Evolutionary conservation across 2,113 vertebrate genomes (phyloP).

Genomic region (Antechinus stuartii): DNA sequence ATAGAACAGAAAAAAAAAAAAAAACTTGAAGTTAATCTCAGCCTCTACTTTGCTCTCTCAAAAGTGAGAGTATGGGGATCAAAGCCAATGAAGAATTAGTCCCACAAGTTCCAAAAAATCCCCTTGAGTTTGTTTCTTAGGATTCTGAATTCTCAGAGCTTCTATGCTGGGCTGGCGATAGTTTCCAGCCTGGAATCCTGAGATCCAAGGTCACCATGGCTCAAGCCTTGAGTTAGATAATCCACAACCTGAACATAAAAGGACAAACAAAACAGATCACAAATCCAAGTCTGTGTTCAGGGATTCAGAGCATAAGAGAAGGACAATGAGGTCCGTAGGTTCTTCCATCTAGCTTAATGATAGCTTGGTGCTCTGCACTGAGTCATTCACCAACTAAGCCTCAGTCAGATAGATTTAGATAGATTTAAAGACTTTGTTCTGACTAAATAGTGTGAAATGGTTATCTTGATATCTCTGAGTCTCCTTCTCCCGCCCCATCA

Average conservation of each 20-base stretch:
- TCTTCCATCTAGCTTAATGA: neutral
- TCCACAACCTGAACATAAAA: neutral
- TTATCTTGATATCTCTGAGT: too few species aligned
- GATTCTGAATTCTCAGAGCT: neutral
- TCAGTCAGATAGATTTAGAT: neutral
- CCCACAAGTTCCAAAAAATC: neutral
- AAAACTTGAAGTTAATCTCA: neutral
- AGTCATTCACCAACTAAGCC: neutral
- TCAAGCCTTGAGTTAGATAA: neutral
- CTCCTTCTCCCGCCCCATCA: too few species aligned
- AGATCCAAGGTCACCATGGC: neutral
- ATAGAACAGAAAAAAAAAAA: neutral
- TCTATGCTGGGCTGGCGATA: neutral
- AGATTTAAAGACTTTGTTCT: neutral
- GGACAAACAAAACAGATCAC: neutral
- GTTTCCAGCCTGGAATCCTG: neutral
- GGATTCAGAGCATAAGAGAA: neutral
- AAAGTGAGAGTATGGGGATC: neutral
- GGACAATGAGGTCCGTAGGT: neutral
- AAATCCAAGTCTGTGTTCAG: neutral
- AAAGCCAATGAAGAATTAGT: neutral
- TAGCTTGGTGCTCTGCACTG: neutral
- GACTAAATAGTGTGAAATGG: neutral
- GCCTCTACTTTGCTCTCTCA: neutral
- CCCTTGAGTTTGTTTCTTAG: neutral